Evolutionary conservation across 2,113 vertebrate genomes (phyloP), one percentile per base, ranked within the genome.

Genomic region (Oncorhynchus masou): DNA sequence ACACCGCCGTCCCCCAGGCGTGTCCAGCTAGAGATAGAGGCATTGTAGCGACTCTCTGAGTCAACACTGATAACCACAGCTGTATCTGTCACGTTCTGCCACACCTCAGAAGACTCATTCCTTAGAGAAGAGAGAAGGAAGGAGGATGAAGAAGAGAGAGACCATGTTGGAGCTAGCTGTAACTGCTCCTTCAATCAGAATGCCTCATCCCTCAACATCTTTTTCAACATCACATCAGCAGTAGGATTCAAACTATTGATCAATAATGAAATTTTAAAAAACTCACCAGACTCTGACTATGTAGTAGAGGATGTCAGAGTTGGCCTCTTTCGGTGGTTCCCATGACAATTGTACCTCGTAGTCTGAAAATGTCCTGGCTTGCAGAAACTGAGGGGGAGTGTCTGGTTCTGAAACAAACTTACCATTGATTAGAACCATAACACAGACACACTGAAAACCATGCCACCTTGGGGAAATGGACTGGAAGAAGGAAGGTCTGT

Each of bases 251-350:
- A 45, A 45, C 39, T 11, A 45, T 45, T 1, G 2, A 45, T 45
- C 8, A 45, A 45, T 45, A 45, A 19, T 16, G 9, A 57, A 59
- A 57, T n/a, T n/a, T n/a, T 85, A 89, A 83, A 85, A 94, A 84
- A 94, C 95, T 96, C 94, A 99, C 98, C 98, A 98, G 86, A 99
- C 89, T 70, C 93, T 93, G 86, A 98, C 93, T 84, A 90, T 89
- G 90, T 99, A 98, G 94, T 95, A 96, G 81, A 98, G 94, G 81
- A 99, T 96, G 88, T 97, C 94, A 91, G 96, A 96, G 93, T 97
- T 98, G 92, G 96, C 94, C 90, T 97, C 93, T 70, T 92, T 68
- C 0, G 96, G 96, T 76, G 95, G 94, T 91, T 95, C 87, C 98
- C 98, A 99, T 89, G 96, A 97, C 94, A 98, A 94, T 91, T 94